Conservation (phyloP, 2,113 vertebrate species). For the Scatophagus argus region DNA sequence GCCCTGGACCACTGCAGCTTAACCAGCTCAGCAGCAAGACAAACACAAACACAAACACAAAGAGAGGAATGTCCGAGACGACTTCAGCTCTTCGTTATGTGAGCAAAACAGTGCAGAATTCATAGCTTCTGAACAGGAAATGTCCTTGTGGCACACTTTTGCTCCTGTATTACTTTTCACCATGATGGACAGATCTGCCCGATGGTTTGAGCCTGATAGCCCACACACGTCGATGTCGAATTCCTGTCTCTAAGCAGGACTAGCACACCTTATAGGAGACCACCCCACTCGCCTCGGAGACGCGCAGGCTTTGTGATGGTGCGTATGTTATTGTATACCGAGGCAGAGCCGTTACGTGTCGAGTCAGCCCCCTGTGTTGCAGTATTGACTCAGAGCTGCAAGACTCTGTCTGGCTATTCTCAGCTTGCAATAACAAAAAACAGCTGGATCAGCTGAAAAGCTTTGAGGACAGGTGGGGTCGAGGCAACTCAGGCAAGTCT, state of each 20-base stretch:
- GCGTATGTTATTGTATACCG: slow-evolving; percentile 71
- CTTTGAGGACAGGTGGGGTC: slow-evolving; percentile 59
- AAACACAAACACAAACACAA: background rate
- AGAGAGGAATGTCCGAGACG: background rate
- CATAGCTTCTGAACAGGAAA: slow-evolving; percentile 23
- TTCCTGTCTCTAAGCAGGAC: slow-evolving; percentile 75
- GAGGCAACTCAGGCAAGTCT: slow-evolving; percentile 7
- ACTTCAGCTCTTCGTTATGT: background rate
- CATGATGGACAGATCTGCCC: slow-evolving; percentile 48
- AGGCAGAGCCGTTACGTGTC: slow-evolving; percentile 50
- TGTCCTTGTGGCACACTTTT: slow-evolving; percentile 22
- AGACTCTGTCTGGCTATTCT: slow-evolving; percentile 53
- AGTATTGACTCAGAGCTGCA: slow-evolving; percentile 69
- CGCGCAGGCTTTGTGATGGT: slow-evolving; percentile 53
- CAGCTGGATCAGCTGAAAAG: slow-evolving; percentile 55
- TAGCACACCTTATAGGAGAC: slow-evolving; percentile 51
- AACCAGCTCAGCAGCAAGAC: background rate
- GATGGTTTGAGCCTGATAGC: slow-evolving; percentile 55
- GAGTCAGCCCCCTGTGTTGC: slow-evolving; percentile 78
- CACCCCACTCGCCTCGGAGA: slow-evolving; percentile 16
- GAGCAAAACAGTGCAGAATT: background rate
- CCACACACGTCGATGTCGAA: slow-evolving; percentile 62
- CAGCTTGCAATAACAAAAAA: slow-evolving; percentile 51
- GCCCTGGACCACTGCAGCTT: background rate
- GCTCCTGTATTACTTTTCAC: slow-evolving; percentile 70